Evolutionary conservation across 2,113 vertebrate species (phyloP).

Genomic region (Callithrix jacchus): DNA sequence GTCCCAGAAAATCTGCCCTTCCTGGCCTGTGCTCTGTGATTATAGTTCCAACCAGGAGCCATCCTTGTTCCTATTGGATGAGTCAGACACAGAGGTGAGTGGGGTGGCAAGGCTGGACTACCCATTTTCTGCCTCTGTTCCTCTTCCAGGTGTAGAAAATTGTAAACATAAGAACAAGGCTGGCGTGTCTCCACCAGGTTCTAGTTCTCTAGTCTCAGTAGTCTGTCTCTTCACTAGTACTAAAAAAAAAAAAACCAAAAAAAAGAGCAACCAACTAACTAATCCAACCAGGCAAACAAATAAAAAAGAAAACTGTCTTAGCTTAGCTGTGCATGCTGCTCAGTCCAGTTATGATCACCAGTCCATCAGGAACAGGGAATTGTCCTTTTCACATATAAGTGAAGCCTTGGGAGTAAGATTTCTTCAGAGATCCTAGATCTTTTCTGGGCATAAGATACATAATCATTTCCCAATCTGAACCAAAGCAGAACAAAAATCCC

Average conservation of each 20-base stretch:
- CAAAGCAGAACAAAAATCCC: neutral
- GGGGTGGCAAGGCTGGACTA: neutral
- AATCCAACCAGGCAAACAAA: neutral
- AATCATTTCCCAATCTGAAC: neutral
- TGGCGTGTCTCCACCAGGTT: neutral
- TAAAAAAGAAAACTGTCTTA: neutral
- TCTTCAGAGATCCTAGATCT: neutral
- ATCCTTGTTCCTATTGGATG: neutral
- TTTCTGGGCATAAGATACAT: neutral
- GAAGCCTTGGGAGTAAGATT: neutral
- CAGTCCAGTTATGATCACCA: neutral
- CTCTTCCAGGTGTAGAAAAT: neutral
- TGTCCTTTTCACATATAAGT: neutral
- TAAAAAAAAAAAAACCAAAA: neutral
- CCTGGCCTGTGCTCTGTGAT: neutral
- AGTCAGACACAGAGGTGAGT: neutral
- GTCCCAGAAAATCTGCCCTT: constrained; percentile 62
- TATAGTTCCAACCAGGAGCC: neutral
- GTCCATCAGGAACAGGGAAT: neutral
- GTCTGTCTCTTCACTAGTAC: neutral
- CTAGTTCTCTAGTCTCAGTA: neutral
- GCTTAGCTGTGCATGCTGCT: neutral
- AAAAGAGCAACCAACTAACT: neutral
- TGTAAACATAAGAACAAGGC: neutral
- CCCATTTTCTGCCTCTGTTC: neutral